phyloP scores from a whole-genome alignment of 2,888 invertebrate species.

The Alsophila aescularia region DNA sequence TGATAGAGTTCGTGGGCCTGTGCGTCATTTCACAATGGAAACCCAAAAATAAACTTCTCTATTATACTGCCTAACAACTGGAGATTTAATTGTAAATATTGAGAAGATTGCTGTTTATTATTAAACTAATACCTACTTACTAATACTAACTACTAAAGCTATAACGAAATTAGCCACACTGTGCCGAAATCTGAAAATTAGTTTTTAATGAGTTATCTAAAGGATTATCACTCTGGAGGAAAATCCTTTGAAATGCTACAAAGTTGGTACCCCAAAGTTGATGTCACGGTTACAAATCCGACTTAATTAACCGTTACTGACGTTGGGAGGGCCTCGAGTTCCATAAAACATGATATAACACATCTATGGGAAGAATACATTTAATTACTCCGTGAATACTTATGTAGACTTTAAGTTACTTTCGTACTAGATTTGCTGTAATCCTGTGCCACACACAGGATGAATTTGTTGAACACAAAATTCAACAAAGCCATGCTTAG shows the following conservation, averaged over 20 bases:
- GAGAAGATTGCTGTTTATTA: too few relatives aligned
- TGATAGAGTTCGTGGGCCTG: conserved; percentile 27
- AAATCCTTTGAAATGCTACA: conserved; percentile 62
- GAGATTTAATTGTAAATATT: too few relatives aligned
- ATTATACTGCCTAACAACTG: conserved; percentile 14
- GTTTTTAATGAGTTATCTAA: conserved; percentile 65
- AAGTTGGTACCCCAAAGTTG: conserved; percentile 60
- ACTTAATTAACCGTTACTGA: conserved; percentile 62
- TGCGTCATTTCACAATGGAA: conserved; percentile 31
- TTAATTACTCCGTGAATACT: neutral
- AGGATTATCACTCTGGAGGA: conserved; percentile 52
- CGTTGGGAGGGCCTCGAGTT: conserved; percentile 43
- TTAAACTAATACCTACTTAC: too few relatives aligned
- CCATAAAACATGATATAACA: conserved; percentile 42
- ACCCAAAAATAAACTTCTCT: conserved; percentile 13
- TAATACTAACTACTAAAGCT: too few relatives aligned
- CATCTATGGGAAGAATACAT: neutral
- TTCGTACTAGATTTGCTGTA: too few relatives aligned
- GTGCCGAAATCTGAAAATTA: conserved; percentile 49
- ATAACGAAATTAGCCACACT: conserved; percentile 15
- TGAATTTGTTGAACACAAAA: too few relatives aligned
- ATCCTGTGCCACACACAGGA: too few relatives aligned
- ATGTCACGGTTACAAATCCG: conserved; percentile 62
- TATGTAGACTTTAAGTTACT: too few relatives aligned
- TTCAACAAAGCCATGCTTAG: too few relatives aligned